phyloP scores from a whole-genome alignment of 2,888 invertebrate species.

The Tachina lurida region DNA sequence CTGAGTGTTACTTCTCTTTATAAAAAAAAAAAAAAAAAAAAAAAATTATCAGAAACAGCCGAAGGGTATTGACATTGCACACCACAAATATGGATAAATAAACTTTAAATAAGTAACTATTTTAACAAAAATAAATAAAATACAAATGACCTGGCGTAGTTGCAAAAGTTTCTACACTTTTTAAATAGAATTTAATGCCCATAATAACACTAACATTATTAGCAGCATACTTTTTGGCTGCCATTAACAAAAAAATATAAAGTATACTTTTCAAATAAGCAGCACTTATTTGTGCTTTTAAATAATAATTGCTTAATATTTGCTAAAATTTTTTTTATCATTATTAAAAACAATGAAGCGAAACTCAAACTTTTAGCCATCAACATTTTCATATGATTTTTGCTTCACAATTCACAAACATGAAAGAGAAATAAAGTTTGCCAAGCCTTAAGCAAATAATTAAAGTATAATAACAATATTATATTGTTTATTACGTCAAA shows the following conservation, averaged over 20 bases:
- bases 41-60: too few species aligned
- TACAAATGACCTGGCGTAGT: neutral
- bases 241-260: neutral
- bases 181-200: neutral
- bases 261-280: conserved; percentile 22
- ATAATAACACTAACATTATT: neutral
- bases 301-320: conserved; percentile 17
- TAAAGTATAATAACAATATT: conserved; percentile 18
- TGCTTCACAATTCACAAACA: neutral
- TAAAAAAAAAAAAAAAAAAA: too few species aligned
- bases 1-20: too few species aligned
- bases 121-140: too few species aligned
- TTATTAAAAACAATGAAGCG: neutral
- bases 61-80: too few species aligned
- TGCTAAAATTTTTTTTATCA: neutral
- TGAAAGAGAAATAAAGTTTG: neutral
- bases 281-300: neutral
- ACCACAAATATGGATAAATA: too few species aligned
- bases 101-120: too few species aligned
- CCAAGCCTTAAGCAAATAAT: conserved; percentile 50
- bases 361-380: conserved; percentile 24
- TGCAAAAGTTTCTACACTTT: neutral
- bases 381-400: conserved; percentile 2
- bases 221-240: conserved; percentile 39
- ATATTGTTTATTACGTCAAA: conserved; percentile 33